phyloP scores from a whole-genome alignment of 2,113 vertebrate genomes.

The Dicerorhinus sumatrensis region DNA sequence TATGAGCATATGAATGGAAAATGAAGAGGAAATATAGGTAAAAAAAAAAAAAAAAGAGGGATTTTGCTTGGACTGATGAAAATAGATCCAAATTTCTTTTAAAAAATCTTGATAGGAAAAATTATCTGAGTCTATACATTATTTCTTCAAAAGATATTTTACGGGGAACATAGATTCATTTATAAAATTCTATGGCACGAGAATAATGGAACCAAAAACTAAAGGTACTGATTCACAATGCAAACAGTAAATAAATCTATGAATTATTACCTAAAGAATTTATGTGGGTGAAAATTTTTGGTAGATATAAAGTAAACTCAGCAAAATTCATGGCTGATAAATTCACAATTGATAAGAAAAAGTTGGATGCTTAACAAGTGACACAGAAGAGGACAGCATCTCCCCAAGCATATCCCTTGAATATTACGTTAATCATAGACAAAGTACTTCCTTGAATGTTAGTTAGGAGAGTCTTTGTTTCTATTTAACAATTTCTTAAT shows the following conservation, averaged over 20 bases:
- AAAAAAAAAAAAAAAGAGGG: background rate
- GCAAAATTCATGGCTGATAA: background rate
- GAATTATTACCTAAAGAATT: background rate
- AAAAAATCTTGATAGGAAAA: background rate
- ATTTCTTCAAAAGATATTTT: slow-evolving; percentile 9
- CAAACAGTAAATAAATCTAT: background rate
- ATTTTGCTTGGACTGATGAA: background rate
- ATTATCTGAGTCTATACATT: background rate
- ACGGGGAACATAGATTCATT: background rate
- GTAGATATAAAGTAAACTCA: background rate
- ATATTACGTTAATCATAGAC: background rate
- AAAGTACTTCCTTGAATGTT: background rate
- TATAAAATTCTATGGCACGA: background rate
- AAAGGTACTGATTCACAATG: background rate
- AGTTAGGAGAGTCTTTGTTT: background rate
- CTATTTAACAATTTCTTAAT: background rate
- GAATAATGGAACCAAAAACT: background rate
- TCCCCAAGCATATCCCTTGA: background rate
- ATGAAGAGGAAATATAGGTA: background rate
- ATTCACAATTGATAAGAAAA: background rate
- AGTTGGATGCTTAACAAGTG: background rate
- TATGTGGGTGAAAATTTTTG: background rate
- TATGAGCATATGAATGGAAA: background rate
- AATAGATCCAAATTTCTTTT: background rate
- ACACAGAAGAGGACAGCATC: background rate